phyloP scores from a whole-genome alignment of 2,888 invertebrate genomes.

The Noctua janthina region DNA sequence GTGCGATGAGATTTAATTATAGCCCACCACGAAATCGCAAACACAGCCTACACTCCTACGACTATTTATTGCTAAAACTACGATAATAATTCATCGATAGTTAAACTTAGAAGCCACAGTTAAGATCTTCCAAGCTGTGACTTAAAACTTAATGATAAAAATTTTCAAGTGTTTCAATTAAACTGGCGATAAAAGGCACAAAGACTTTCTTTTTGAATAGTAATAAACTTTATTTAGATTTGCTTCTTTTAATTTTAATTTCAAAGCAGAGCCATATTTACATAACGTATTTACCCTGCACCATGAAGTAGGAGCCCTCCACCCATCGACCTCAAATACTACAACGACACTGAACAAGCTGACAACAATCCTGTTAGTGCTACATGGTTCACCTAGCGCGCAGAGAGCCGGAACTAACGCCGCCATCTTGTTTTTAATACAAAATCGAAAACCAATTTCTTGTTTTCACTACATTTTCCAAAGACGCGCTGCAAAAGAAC shows the following conservation, averaged over 20 bases:
- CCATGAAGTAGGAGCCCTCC: slow-evolving; percentile 19
- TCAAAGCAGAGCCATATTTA: slow-evolving; percentile 10
- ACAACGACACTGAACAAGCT: slow-evolving; percentile 1
- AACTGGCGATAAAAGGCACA: not conserved
- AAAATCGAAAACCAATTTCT: too few species aligned
- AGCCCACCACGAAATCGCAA: not conserved
- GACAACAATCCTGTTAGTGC: not conserved
- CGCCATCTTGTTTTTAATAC: not conserved
- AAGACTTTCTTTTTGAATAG: not conserved
- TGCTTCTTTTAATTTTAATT: slow-evolving; percentile 8
- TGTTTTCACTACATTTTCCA: not conserved
- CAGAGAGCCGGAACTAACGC: not conserved
- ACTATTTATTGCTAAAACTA: not conserved
- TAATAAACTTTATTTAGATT: slow-evolving; percentile 1
- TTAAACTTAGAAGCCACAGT: not conserved
- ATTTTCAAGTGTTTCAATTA: not conserved
- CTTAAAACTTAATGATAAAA: not conserved
- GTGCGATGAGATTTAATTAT: not conserved
- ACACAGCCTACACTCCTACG: not conserved
- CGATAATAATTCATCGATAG: not conserved
- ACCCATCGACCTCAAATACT: slow-evolving; percentile 32
- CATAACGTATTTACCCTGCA: not conserved
- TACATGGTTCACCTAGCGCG: not conserved
- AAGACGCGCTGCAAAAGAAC: not conserved
- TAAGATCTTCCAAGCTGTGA: not conserved